Percentiles rank a stretch among this genome's conserved stretches.
Evolutionary conservation across 2,113 vertebrate species (phyloP).

Genomic region (Nothocercus julius): DNA sequence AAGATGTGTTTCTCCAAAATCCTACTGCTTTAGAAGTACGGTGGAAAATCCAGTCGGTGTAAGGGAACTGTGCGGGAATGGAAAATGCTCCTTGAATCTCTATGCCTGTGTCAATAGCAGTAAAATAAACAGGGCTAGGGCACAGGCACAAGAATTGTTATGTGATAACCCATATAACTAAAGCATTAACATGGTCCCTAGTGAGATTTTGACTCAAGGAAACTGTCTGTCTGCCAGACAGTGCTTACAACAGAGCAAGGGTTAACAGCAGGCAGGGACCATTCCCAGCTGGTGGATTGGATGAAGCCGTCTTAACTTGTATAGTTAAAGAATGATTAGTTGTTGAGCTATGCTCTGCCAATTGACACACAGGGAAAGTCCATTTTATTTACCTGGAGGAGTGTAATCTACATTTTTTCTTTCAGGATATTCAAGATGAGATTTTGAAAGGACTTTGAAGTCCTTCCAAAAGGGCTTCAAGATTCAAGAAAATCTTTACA

Average conservation of each 20-base stretch:
- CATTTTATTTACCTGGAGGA: neutral
- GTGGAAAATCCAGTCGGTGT: neutral
- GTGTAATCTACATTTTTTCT: neutral
- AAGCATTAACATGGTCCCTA: neutral
- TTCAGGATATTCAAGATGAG: neutral
- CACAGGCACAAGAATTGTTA: fast-evolving
- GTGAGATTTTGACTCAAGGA: neutral
- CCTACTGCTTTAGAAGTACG: neutral
- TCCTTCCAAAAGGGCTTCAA: neutral
- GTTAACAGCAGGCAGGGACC: neutral
- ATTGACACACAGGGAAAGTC: fast-evolving
- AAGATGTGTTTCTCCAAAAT: neutral
- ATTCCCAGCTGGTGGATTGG: neutral
- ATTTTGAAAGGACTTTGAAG: neutral
- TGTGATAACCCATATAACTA: neutral
- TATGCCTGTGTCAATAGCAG: neutral
- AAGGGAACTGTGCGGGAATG: neutral
- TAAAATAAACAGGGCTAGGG: neutral
- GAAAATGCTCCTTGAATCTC: neutral
- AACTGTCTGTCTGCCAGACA: neutral
- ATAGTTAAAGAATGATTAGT: fast-evolving
- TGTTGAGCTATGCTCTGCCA: neutral
- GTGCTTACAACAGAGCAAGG: neutral
- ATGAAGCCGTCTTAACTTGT: neutral
- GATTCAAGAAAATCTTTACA: neutral